phyloP scores from a whole-genome alignment of 2,113 vertebrate species.

The Lipophrys pholis region DNA sequence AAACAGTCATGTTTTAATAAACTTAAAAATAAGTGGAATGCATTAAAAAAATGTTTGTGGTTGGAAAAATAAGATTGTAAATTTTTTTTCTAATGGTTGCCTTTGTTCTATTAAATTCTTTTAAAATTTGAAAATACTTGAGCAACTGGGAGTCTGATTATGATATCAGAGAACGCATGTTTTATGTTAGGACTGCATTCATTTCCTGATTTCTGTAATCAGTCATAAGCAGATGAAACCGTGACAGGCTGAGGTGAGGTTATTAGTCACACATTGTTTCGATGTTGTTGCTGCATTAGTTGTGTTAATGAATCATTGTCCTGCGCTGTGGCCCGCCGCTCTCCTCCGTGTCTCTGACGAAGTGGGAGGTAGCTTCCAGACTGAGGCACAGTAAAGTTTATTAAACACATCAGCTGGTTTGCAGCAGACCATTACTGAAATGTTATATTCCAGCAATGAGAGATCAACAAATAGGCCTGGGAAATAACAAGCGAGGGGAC shows the following conservation, averaged over 20 bases:
- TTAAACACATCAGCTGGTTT: slow-evolving; percentile 80
- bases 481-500: slow-evolving; percentile 74
- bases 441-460: slow-evolving; percentile 70
- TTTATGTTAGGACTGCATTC: not conserved
- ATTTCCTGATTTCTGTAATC: not conserved
- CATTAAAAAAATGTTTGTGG: not conserved
- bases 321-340: slow-evolving; percentile 38
- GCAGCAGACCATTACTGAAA: slow-evolving; percentile 75
- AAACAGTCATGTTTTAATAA: not conserved
- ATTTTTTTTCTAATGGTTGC: not conserved
- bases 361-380: slow-evolving; percentile 76
- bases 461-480: slow-evolving; percentile 77
- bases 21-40: not conserved
- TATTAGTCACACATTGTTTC: slow-evolving; percentile 21
- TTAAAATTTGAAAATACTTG: not conserved
- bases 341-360: slow-evolving; percentile 41
- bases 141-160: not conserved
- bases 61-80: not conserved
- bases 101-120: not conserved
- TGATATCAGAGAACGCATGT: not conserved
- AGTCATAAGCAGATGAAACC: slow-evolving; percentile 1
- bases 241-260: slow-evolving; percentile 3
- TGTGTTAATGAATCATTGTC: slow-evolving; percentile 61
- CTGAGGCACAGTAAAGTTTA: slow-evolving; percentile 77
- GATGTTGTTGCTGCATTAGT: slow-evolving; percentile 44